Evolutionary conservation across 1,140 invertebrate genomes (phyloP).

Genomic region (Drosophila navojoa): DNA sequence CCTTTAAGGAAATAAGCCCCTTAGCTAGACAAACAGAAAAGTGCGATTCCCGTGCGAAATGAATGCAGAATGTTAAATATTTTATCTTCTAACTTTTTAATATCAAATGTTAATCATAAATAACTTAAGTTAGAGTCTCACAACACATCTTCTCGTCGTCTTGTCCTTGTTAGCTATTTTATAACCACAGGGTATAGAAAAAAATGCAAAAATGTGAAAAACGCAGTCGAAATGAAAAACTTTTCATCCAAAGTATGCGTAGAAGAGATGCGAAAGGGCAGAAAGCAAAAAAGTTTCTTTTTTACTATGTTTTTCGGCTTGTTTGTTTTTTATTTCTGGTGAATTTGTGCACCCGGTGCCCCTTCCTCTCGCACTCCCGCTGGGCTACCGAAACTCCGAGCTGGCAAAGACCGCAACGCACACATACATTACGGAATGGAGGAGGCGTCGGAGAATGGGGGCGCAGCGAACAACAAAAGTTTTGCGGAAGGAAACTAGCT

Average conservation of each 20-base stretch:
- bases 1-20: background rate
- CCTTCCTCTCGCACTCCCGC: background rate
- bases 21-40: background rate
- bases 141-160: background rate
- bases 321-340: slow-evolving; percentile 17
- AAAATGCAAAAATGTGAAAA: slow-evolving; percentile 49
- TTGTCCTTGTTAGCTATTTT: background rate
- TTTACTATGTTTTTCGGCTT: slow-evolving; percentile 29
- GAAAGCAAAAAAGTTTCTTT: slow-evolving; percentile 39
- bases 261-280: slow-evolving; percentile 56
- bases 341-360: slow-evolving; percentile 16
- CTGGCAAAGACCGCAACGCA: slow-evolving; percentile 27
- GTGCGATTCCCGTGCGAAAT: no score
- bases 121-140: no score
- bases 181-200: background rate
- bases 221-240: slow-evolving; percentile 58
- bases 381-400: slow-evolving; percentile 30
- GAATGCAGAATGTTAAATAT: no score
- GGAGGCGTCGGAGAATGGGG: background rate
- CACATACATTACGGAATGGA: slow-evolving; percentile 52
- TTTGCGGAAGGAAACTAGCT: slow-evolving; percentile 59
- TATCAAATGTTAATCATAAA: no score
- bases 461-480: slow-evolving; percentile 21
- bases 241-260: slow-evolving; percentile 60
- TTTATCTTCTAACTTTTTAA: no score